phyloP scores from a whole-genome alignment of 2,113 vertebrate genomes.

The Cisticola juncidis region DNA sequence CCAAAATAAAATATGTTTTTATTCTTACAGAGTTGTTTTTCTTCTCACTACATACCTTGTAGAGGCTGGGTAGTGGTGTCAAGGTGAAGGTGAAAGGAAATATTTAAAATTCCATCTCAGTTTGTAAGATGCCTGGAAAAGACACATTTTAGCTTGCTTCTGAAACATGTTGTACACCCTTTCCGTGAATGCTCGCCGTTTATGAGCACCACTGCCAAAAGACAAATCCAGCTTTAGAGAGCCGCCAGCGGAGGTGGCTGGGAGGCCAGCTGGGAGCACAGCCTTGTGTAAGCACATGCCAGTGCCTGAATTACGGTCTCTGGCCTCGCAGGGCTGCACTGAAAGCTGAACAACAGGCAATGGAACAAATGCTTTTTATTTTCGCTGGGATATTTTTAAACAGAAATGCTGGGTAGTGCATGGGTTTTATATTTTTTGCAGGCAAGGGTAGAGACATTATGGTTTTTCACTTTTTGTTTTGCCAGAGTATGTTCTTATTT shows the following conservation, averaged over 20 bases:
- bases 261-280: background rate
- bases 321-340: background rate
- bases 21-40: background rate
- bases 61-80: background rate
- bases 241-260: background rate
- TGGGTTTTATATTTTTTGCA: conserved; percentile 13
- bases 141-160: background rate
- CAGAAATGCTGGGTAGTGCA: background rate
- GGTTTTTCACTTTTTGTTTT: conserved; percentile 14
- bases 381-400: conserved; percentile 20
- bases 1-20: background rate
- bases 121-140: background rate
- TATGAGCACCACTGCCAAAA: background rate
- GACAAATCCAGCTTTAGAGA: background rate
- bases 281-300: conserved; percentile 36
- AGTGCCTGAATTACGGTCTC: background rate
- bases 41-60: background rate
- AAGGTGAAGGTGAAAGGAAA: background rate
- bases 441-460: background rate
- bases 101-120: background rate
- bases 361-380: conserved; percentile 29
- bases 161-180: background rate
- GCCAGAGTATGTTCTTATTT: background rate
- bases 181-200: fast-evolving
- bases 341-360: conserved; percentile 21